Evolutionary conservation across 2,113 vertebrate species (phyloP).

Genomic region (Planiliza haematocheilus): DNA sequence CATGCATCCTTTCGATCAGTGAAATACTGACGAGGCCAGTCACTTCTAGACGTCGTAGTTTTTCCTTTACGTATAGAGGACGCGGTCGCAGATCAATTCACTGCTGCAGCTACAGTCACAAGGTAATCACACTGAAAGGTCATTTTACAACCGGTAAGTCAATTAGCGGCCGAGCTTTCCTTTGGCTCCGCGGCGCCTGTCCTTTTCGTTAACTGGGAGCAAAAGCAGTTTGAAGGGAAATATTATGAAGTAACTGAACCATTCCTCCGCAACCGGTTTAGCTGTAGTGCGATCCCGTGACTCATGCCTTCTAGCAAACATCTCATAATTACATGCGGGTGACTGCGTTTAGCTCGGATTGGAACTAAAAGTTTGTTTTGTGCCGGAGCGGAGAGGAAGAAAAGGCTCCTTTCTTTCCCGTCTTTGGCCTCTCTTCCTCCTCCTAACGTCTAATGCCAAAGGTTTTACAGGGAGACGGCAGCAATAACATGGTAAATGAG

Average conservation of each 20-base stretch:
- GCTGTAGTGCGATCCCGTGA: slow-evolving; percentile 3
- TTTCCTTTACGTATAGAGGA: background rate
- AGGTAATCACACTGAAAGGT: background rate
- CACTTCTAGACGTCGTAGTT: no score
- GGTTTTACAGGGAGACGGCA: no score
- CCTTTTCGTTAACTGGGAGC: background rate
- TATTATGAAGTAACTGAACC: background rate
- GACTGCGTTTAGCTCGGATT: background rate
- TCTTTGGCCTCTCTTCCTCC: background rate
- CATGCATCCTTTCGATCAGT: background rate
- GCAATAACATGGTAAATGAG: no score
- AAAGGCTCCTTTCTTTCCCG: background rate
- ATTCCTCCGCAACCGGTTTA: background rate
- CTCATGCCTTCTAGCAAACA: slow-evolving; percentile 2
- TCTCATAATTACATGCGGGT: background rate
- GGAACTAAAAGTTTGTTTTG: background rate
- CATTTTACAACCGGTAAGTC: background rate
- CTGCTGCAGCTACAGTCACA: background rate
- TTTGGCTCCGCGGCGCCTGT: background rate
- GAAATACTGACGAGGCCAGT: background rate
- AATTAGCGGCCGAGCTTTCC: no score
- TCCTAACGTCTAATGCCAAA: background rate
- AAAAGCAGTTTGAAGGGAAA: slow-evolving; percentile 37
- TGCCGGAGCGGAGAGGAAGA: background rate
- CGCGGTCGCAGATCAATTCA: background rate